Evolutionary conservation across 2,888 invertebrate species (phyloP).

Genomic region (Bugulina stolonifera): DNA sequence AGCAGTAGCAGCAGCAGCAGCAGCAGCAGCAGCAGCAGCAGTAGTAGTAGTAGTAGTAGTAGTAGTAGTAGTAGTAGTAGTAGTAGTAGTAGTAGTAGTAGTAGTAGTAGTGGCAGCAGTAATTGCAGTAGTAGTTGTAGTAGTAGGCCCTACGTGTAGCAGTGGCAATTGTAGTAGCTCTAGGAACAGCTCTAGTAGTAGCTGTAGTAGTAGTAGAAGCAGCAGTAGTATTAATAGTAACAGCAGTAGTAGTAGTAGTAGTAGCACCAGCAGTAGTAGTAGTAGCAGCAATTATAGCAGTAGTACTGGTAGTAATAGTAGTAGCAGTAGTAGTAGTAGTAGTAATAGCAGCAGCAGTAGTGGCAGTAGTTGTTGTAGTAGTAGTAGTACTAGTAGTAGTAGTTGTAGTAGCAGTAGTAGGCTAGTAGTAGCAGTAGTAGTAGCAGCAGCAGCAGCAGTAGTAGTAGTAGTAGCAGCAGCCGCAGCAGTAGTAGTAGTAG

Average conservation of each 20-base stretch:
- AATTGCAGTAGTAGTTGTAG: no score
- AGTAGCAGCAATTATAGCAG: no score
- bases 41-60: conserved; percentile 12
- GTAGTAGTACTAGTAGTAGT: conserved; percentile 7
- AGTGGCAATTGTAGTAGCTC: no score
- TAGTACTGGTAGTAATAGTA: no score
- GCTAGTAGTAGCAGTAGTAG: conserved; percentile 12
- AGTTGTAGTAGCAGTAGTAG: no score
- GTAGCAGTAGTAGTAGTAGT: conserved; percentile 23
- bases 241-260: no score
- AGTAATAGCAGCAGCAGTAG: conserved; percentile 13
- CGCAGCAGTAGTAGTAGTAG: no score
- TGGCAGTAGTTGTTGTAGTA: conserved; percentile 1
- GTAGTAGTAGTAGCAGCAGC: conserved; percentile 11
- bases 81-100: conserved; percentile 25
- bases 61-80: conserved; percentile 12
- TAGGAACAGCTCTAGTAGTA: no score
- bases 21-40: conserved; percentile 12
- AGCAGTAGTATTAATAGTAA: conserved; percentile 24
- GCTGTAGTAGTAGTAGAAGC: no score
- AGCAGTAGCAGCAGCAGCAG: conserved; percentile 12
- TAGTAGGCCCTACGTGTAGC: no score
- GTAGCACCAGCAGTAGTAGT: no score
- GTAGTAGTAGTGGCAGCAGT: no score
- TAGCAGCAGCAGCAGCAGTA: conserved; percentile 12